These are phyloP conservation scores for Drosophila littoralis DNA, from an alignment of 1,140 invertebrate species.

Conservation along the genomic window DNA sequence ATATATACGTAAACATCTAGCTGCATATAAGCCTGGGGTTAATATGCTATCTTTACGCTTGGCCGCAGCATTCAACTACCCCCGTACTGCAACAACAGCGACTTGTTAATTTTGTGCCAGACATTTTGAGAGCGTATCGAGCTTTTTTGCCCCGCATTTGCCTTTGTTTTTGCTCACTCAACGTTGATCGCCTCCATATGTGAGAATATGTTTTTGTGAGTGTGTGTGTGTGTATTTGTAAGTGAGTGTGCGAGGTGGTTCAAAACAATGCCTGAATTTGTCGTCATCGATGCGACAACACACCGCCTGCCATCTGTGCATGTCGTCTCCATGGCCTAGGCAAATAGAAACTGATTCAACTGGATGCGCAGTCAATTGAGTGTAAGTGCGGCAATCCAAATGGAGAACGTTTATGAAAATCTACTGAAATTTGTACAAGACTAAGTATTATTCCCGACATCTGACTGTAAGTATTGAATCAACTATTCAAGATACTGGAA, in stretches of 20 bases:
- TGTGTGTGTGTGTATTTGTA: slow-evolving; percentile 1
- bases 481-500: not conserved
- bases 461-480: not conserved
- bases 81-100: slow-evolving; percentile 13
- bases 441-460: not conserved
- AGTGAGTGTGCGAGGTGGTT: not conserved
- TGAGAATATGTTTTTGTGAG: slow-evolving; percentile 12
- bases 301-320: slow-evolving; percentile 20
- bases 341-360: slow-evolving; percentile 64
- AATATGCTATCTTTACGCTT: slow-evolving; percentile 20
- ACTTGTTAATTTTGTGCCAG: slow-evolving; percentile 53
- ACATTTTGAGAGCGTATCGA: slow-evolving; percentile 18
- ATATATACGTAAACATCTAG: not conserved
- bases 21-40: not conserved
- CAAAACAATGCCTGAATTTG: slow-evolving; percentile 29
- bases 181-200: slow-evolving; percentile 49
- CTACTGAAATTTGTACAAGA: slow-evolving; percentile 17
- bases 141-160: slow-evolving; percentile 11
- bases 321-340: slow-evolving; percentile 37
- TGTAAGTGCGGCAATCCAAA: slow-evolving; percentile 52
- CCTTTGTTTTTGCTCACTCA: slow-evolving; percentile 66
- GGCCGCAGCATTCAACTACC: not conserved
- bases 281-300: slow-evolving; percentile 23
- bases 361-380: slow-evolving; percentile 70
- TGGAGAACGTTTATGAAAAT: slow-evolving; percentile 53